Base-by-base conservation (phyloP, 2,888 invertebrate species). In the Napeogenes inachia region DNA sequence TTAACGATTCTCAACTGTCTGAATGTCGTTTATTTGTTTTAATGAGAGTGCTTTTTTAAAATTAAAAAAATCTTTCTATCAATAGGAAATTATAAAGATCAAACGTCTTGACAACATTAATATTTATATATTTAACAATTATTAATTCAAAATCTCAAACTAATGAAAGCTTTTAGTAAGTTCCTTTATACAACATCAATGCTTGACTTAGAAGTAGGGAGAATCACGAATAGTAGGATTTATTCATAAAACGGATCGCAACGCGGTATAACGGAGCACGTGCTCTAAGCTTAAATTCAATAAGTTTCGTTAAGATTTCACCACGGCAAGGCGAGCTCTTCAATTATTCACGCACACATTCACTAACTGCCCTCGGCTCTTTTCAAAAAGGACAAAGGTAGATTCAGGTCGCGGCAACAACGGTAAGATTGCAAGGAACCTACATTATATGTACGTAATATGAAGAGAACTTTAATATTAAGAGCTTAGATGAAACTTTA, bases 301-400 rank as follows among this genome's bases (percentile, higher is more conserved):
- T 81, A 79, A 80, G 78, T 82, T 83, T 82, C 79, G 83, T 85
- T 83, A 81, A 82, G 80, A 81, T 79, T 82, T 81, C 78, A 78
- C 79, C 68, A 68, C 60, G 73, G 75, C 75, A 71, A 75, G 78
- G 78, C 76, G 75, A 76, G 75, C 78, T 81, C 72, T 80, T 89
- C 84, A 89, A 89, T 89, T 89, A 89, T 89, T 89, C 83, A 88
- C 83, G 74, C 78, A 82, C 80, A 84, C 82, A 82, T 78, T 84
- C 84, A 79, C 83, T 81, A 81, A 80, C 79, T 84, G 78, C 79
- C 75, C 81, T 80, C 78, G 74, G 78, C 84, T 88, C 87, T 84
- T 87, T 89, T 88, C 85, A 87, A 81, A 72, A 72, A 73, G 84
- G 78, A 89, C 89, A 89, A 89, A 84, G 78, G 87, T 77, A 82